Evolutionary conservation across 2,888 invertebrate species (phyloP), one percentile per base, ranked within the genome.

Genomic region (Labia minor): DNA sequence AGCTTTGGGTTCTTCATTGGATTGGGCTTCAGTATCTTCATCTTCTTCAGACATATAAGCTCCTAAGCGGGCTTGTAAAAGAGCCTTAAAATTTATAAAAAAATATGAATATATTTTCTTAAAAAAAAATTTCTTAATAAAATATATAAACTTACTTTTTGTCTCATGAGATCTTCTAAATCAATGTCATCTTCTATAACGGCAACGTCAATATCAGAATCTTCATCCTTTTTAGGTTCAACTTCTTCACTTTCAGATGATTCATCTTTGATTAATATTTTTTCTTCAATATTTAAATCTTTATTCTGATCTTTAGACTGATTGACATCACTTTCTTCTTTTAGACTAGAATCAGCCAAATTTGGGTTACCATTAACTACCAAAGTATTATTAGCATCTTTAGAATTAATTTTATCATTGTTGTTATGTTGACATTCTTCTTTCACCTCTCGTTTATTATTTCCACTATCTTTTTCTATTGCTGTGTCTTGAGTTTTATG

Each of bases 121-220:
- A 10, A 10, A 8, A n/a, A n/a, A n/a, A n/a, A n/a, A n/a, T n/a
- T n/a, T n/a, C n/a, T n/a, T n/a, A n/a, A 3, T 19, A 63, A 19
- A 20, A 8, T 63, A 21, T 61, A 61, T 8, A 18, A 61, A 66
- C 70, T 73, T 73, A 90, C 92, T 78, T 93, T 93, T 76, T 93
- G 92, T 73, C 87, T 87, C 92, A 93, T 93, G 67, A 93, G 79
- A 71, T 93, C 93, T 74, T 93, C 93, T 21, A 93, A 78, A 75
- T 93, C 92, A 72, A 92, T 85, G 73, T 92, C 92, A 71, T 92
- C 92, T 75, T 92, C 92, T 67, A 90, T 87, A 67, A 89, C 83
- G 8, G 84, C 83, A 67, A 90, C 83, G 70, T 84, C 81, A 26
- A 83, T 82, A 71, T 89, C 89, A 26, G 88, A 85, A 74, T 87